Evolutionary conservation across 2,797 vertebrate species (phyloP).

Genomic region (Lithobates sylvaticus): DNA sequence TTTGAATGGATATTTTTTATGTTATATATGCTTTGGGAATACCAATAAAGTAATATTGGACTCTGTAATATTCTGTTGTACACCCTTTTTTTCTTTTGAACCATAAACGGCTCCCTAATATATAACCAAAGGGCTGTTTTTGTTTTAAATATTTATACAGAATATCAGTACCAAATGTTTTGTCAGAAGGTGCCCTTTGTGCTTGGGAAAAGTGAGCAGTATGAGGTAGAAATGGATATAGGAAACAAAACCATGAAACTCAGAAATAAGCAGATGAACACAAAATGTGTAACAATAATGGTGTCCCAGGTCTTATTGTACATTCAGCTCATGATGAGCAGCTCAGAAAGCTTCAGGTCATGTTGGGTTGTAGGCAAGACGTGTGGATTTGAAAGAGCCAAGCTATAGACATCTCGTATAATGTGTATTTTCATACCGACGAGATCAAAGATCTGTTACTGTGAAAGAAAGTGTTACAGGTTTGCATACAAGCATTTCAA

Average conservation of each 20-base stretch:
- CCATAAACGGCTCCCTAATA: not conserved
- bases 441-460: conserved; percentile 47
- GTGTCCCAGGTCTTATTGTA: conserved; percentile 26
- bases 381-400: conserved; percentile 39
- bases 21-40: not conserved
- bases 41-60: not conserved
- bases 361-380: conserved; percentile 19
- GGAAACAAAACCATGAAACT: conserved; percentile 21
- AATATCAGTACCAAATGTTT: not conserved
- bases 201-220: conserved; percentile 1
- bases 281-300: conserved; percentile 32
- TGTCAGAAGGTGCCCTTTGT: not conserved
- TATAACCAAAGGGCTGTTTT: not conserved
- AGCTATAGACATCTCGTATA: conserved; percentile 35
- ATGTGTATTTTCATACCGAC: conserved; percentile 41
- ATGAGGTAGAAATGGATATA: not conserved
- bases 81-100: not conserved
- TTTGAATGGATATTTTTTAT: not conserved
- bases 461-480: conserved; percentile 49
- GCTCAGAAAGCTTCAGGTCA: conserved; percentile 45
- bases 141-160: not conserved
- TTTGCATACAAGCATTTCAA: conserved; percentile 50
- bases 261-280: conserved; percentile 24
- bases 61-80: not conserved
- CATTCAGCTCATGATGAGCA: conserved; percentile 31